phyloP scores from a whole-genome alignment of 2,113 vertebrate species.

The Malaclemys terrapin region DNA sequence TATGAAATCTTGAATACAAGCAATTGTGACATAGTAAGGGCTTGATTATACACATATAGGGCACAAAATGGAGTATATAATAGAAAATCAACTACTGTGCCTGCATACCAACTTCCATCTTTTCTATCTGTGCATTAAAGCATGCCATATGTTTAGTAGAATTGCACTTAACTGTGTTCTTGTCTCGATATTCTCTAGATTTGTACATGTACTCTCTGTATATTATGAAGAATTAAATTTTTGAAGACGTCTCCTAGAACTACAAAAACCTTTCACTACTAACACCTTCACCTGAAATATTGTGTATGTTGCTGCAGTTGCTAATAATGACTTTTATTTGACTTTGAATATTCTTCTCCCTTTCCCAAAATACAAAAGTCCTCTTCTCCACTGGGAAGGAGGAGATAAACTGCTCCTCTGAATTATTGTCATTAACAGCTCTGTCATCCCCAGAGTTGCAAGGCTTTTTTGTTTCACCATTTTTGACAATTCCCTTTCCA shows the following conservation, averaged over 20 bases:
- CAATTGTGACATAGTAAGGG: not conserved
- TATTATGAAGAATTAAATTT: not conserved
- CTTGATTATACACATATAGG: not conserved
- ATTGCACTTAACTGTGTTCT: not conserved
- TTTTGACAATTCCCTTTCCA: constrained; percentile 55
- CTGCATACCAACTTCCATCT: not conserved
- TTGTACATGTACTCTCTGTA: not conserved
- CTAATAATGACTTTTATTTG: not conserved
- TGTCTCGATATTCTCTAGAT: not conserved
- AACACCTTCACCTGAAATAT: not conserved
- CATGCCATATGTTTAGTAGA: not conserved
- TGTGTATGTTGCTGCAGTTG: not conserved
- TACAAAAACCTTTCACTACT: not conserved
- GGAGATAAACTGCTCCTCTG: not conserved
- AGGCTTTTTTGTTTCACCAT: not conserved
- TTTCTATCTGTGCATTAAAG: not conserved
- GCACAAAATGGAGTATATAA: not conserved
- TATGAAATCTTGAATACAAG: not conserved
- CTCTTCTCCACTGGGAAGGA: not conserved
- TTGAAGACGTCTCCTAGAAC: not conserved
- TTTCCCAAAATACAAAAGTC: not conserved
- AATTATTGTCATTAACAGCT: not conserved
- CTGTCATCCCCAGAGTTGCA: not conserved
- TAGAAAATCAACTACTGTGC: not conserved
- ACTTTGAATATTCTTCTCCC: not conserved